Evolutionary conservation across 2,797 vertebrate genomes (phyloP).

Genomic region (Cossypha polioptera): DNA sequence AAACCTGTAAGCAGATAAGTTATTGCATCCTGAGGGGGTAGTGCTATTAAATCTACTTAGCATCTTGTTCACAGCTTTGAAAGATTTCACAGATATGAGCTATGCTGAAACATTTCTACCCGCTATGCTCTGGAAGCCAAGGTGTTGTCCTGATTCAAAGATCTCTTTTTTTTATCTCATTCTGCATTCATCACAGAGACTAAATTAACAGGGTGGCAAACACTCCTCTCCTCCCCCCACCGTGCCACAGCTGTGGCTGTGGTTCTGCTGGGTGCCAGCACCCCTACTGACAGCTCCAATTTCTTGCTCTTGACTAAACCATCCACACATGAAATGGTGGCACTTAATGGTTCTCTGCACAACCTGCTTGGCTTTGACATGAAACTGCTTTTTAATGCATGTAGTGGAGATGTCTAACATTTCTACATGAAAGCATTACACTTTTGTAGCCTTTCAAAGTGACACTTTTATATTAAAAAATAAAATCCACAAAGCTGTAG

Average conservation of each 20-base stretch:
- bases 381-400: background rate
- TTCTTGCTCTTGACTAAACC: background rate
- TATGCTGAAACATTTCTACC: background rate
- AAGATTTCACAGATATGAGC: background rate
- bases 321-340: background rate
- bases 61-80: background rate
- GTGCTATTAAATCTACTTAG: background rate
- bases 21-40: background rate
- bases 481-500: background rate
- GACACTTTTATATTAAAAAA: background rate
- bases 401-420: background rate
- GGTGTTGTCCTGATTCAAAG: background rate
- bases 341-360: background rate
- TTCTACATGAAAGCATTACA: background rate
- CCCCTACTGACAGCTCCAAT: constrained; percentile 2
- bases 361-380: background rate
- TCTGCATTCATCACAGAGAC: background rate
- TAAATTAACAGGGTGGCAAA: background rate
- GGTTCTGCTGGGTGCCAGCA: background rate
- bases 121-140: background rate
- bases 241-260: accelerated
- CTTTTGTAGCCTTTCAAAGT: background rate
- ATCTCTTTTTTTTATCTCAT: background rate
- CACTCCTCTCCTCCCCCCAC: background rate
- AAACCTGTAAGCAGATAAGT: background rate